These are phyloP conservation scores for Spodoptera litura DNA, from an alignment of 1,140 invertebrate genomes.

Conservation along the genomic window DNA sequence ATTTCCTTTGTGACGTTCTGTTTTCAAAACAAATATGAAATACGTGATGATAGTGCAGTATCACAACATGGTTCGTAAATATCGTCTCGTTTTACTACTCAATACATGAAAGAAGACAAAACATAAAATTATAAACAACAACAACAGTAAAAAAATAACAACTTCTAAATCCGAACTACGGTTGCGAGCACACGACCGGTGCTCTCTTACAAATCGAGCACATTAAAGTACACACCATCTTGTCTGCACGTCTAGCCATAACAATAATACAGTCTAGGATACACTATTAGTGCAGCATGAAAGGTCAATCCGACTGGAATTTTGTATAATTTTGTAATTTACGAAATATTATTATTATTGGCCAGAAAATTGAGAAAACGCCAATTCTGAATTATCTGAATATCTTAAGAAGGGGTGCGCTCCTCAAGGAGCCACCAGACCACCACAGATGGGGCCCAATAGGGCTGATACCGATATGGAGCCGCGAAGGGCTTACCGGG, in stretches of 20 bases:
- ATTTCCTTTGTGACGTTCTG: too few relatives aligned
- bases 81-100: too few relatives aligned
- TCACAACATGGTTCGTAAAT: too few relatives aligned
- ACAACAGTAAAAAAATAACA: background rate
- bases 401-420: too few relatives aligned
- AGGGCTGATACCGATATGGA: too few relatives aligned
- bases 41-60: too few relatives aligned
- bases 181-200: background rate
- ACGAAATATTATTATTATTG: background rate
- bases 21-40: too few relatives aligned
- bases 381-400: too few relatives aligned
- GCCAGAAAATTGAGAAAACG: too few relatives aligned
- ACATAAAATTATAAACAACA: background rate
- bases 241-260: constrained; percentile 27
- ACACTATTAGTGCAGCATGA: constrained; percentile 29
- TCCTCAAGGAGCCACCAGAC: too few relatives aligned
- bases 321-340: background rate
- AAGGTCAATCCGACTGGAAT: constrained; percentile 33
- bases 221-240: constrained; percentile 10
- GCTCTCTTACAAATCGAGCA: constrained; percentile 32
- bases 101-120: background rate
- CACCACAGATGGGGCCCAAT: too few relatives aligned
- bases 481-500: too few relatives aligned
- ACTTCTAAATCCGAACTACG: background rate
- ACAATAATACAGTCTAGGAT: constrained; percentile 37